Conservation (phyloP, 2,888 invertebrate species). For the Desoria tigrina region DNA sequence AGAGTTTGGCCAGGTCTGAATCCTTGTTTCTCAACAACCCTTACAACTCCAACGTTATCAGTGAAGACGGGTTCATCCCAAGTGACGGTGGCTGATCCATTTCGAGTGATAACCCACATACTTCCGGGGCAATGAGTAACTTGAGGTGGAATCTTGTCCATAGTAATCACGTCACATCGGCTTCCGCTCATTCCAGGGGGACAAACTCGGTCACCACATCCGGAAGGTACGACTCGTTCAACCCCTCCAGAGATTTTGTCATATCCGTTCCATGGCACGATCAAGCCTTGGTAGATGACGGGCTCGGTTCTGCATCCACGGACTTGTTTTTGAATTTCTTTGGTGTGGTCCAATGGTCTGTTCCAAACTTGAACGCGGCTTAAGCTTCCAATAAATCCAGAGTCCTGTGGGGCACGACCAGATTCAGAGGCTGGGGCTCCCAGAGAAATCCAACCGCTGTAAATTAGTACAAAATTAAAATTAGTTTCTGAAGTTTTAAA, state of each 20-base stretch:
- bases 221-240: slow-evolving; percentile 85
- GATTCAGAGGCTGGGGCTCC: slow-evolving; percentile 77
- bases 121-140: slow-evolving; percentile 91
- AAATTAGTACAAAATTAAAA: slow-evolving; percentile 54
- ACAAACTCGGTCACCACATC: slow-evolving; percentile 86
- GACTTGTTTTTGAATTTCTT: slow-evolving; percentile 88
- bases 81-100: slow-evolving; percentile 82
- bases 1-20: slow-evolving; percentile 84
- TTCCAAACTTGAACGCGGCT: slow-evolving; percentile 95
- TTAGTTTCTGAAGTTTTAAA: neutral
- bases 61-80: slow-evolving; percentile 92
- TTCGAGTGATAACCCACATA: slow-evolving; percentile 89
- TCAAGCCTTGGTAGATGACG: slow-evolving; percentile 79
- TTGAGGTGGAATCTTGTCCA: slow-evolving; percentile 82
- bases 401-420: slow-evolving; percentile 78
- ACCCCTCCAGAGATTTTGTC: slow-evolving; percentile 85
- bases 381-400: slow-evolving; percentile 92
- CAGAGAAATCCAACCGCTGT: slow-evolving; percentile 85
- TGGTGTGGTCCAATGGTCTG: slow-evolving; percentile 83
- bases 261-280: slow-evolving; percentile 91
- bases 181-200: slow-evolving; percentile 82
- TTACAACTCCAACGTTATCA: slow-evolving; percentile 80
- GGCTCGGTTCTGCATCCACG: slow-evolving; percentile 89
- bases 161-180: slow-evolving; percentile 79
- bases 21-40: slow-evolving; percentile 79